Evolutionary conservation across 2,888 invertebrate genomes (phyloP), one percentile per base, ranked within the genome.

Genomic region (Nymphalis c-album): DNA sequence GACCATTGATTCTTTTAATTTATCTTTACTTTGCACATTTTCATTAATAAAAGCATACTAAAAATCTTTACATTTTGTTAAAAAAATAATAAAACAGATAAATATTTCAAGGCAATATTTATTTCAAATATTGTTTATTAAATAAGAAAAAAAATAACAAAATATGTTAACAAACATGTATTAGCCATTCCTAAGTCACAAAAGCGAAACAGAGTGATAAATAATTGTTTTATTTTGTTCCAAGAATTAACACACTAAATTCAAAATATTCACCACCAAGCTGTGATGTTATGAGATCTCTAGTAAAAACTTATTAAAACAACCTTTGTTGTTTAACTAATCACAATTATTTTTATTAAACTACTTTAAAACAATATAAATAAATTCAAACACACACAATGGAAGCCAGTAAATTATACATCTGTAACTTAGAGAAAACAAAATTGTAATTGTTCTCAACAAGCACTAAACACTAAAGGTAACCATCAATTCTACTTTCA

Each of bases 141-240:
- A 86, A 85, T 83, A 84, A 85, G 84, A 82, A 87, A 87, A 71
- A 67, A 88, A 88, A 83, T 87, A 91, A 91, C 88, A 89, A 90
- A 87, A 87, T 86, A 86, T 88, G 87, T 86, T 87, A 91, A 91
- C 90, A 89, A 91, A 89, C 85, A 86, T 87, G 47, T 86, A 84
- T 84, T 84, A 86, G 82, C 81, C 83, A 84, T 84, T 81, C 82
- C 89, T 86, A 90, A 89, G 88, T 87, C 88, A 88, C 90, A 87
- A 83, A 83, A 85, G 85, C 85, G 71, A 71, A 75, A 70, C 20
- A 7, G 48, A 58, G 67, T 70, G 57, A 75, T 63, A 64, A 64
- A 67, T 57, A 63, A 45, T 31, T 48, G 53, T 60, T 35, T 26
- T 60, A 40, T 40, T 40, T 40, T 40, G 40, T 40, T 55, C 60